Conservation (phyloP, 2,113 vertebrate genomes). For the Cyphomyrus discorhynchus region DNA sequence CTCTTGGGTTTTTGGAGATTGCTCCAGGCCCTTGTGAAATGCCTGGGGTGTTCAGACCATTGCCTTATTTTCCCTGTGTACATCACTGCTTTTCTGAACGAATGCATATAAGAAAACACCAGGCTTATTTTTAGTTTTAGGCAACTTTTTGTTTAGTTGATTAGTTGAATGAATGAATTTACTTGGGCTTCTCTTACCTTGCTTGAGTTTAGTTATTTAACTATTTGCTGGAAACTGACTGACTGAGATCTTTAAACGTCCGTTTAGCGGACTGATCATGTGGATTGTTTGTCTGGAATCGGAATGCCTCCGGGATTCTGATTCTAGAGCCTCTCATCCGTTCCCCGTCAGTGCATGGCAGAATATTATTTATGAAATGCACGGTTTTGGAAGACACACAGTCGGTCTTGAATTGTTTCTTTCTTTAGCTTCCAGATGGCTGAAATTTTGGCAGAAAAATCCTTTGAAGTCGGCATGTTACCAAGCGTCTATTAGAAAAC, state of each 20-base stretch:
- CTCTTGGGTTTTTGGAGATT: not conserved
- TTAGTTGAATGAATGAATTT: not conserved
- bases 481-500: not conserved
- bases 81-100: not conserved
- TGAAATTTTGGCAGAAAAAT: not conserved
- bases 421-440: conserved; percentile 5
- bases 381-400: not conserved
- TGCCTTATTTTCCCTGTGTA: not conserved
- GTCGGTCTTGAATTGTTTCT: not conserved
- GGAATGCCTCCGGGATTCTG: not conserved
- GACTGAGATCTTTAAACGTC: not conserved
- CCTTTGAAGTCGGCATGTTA: not conserved
- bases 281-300: not conserved
- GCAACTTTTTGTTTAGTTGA: not conserved
- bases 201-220: not conserved
- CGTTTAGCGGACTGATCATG: not conserved
- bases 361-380: conserved; percentile 1
- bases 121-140: not conserved
- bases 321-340: not conserved
- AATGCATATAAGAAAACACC: not conserved
- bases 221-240: not conserved
- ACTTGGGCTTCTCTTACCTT: not conserved
- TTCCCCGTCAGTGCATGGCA: not conserved
- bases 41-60: not conserved
- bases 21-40: not conserved